These are phyloP conservation scores for Atta colombica DNA, from an alignment of 1,140 invertebrate species.

Conservation along the genomic window DNA sequence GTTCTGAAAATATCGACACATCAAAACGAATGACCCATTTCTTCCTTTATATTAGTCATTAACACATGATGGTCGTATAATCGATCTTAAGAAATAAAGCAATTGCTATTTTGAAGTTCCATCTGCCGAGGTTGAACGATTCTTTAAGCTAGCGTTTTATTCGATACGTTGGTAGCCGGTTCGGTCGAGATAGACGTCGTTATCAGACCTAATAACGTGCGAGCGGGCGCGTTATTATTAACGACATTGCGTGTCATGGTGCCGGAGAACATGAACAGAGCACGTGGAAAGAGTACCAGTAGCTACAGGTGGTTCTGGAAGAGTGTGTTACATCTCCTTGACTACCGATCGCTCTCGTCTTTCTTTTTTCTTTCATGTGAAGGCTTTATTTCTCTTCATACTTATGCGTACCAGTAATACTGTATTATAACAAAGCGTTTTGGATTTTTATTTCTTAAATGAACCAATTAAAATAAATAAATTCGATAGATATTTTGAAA, in stretches of 20 bases:
- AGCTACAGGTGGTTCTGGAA: constrained; percentile 74
- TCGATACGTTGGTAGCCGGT: constrained; percentile 40
- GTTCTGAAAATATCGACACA: constrained; percentile 23
- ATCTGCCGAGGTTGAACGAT: constrained; percentile 43
- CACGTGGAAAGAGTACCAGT: constrained; percentile 53
- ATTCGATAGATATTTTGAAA: not conserved
- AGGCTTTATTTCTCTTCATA: constrained; percentile 5
- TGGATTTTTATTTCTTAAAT: not conserved
- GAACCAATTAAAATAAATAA: not conserved
- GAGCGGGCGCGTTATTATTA: constrained; percentile 72
- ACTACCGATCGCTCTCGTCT: constrained; percentile 45
- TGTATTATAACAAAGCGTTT: not conserved
- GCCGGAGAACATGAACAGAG: constrained; percentile 38
- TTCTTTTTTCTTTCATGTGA: constrained; percentile 30
- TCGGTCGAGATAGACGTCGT: constrained; percentile 40
- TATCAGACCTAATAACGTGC: constrained; percentile 53
- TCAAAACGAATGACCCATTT: constrained; percentile 41
- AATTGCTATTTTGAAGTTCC: not conserved
- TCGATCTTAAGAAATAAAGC: constrained; percentile 28
- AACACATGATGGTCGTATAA: constrained; percentile 30
- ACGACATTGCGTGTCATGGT: constrained; percentile 73
- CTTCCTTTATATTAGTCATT: constrained; percentile 9
- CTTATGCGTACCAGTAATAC: not conserved
- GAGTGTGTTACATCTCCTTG: constrained; percentile 57
- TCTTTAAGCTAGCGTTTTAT: constrained; percentile 16